These are phyloP conservation scores for Phalacrocorax pelagicus DNA, from an alignment of 2,113 vertebrate species.

Conservation along the genomic window DNA sequence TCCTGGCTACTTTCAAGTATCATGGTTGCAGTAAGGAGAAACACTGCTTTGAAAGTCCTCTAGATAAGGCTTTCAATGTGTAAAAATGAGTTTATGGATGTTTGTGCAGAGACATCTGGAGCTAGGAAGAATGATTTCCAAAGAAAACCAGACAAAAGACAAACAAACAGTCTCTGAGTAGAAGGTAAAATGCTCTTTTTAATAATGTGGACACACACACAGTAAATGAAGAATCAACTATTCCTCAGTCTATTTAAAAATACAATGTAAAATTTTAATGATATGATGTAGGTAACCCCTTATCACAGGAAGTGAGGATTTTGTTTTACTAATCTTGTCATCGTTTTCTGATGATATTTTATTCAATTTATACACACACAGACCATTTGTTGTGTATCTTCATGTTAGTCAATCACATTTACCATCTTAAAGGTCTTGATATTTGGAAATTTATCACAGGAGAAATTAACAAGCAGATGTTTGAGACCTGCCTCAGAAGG, in stretches of 20 bases:
- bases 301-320: not conserved
- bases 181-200: not conserved
- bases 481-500: constrained; percentile 70
- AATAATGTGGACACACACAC: not conserved
- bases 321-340: not conserved
- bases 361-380: not conserved
- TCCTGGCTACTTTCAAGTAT: not conserved
- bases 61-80: not conserved
- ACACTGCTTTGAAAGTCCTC: not conserved
- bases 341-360: not conserved
- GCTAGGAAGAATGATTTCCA: not conserved
- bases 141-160: not conserved
- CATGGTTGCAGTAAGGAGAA: not conserved
- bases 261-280: not conserved
- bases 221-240: not conserved
- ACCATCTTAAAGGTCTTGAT: constrained; percentile 75
- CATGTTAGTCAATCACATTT: constrained; percentile 61
- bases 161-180: not conserved
- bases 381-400: not conserved
- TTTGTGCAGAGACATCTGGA: not conserved
- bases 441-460: constrained; percentile 71
- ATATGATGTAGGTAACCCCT: not conserved
- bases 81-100: not conserved
- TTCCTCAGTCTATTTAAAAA: constrained; percentile 34
- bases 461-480: constrained; percentile 74